Evolutionary conservation across 1,140 invertebrate species (phyloP), one percentile per base, ranked within the genome.

Genomic region (Macrosteles quadrilineatus): DNA sequence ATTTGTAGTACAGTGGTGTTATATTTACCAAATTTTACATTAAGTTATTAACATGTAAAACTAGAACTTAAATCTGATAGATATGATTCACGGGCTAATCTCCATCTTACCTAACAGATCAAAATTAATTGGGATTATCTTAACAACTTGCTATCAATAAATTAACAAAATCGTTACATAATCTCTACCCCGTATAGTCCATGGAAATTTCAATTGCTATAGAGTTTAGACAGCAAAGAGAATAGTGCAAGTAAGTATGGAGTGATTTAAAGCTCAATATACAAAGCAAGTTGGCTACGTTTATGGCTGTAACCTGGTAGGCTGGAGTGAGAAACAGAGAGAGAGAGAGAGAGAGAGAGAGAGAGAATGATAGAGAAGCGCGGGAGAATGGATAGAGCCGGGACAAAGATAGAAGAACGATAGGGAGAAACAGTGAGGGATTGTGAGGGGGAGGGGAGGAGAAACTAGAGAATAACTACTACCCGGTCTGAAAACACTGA

Each of bases 321-420:
- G 9, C 36, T 11, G 17, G 36, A 9, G 36, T 17, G 36, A 9
- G 36, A 43, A 43, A 43, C 36, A 43, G 17, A 17, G 9, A 11
- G 9, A 17, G 36, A 43, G 36, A 43, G 36, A 9, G 36, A 43
- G 36, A 43, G 36, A 43, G 36, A 43, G 9, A 17, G 17, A 11
- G 36, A 43, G 47, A n/a, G n/a, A n/a, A n/a, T n/a, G n/a, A n/a
- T n/a, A 6, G 47, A 11, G 47, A 53, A 53, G 47, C 47, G 47
- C 47, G 47, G 21, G 47, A 21, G 21, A 11, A 40, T 40, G 17
- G 6, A 40, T 6, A 17, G 36, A 40, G 36, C 36, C 36, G 36
- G 6, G 17, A 40, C 36, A 40, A 17, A 40, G 36, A 40, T 9
- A 17, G 36, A 40, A 40, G 17, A 40, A 6, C 36, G 36, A 6